Percentiles rank a stretch among this genome's conserved stretches.
These are phyloP conservation scores for Monomorium pharaonis DNA, from an alignment of 1,140 invertebrate genomes.

Conservation along the genomic window DNA sequence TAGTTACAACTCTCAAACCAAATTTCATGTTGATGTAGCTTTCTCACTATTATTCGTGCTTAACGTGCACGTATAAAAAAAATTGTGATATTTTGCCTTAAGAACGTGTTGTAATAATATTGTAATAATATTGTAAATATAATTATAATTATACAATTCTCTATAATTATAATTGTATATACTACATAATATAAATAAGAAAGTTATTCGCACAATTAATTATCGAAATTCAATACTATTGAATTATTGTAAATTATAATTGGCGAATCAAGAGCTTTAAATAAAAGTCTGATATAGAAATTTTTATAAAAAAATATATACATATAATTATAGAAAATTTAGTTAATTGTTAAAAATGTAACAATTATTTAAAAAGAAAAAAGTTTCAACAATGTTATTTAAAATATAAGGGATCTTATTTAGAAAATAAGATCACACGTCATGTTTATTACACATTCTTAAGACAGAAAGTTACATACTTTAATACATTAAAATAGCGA, in stretches of 20 bases:
- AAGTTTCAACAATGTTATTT: not conserved
- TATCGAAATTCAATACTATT: not conserved
- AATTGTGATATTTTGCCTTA: not conserved
- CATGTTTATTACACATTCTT: not conserved
- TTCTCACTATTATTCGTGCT: not conserved
- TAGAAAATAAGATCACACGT: not conserved
- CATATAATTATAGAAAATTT: not conserved
- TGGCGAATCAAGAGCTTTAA: not conserved
- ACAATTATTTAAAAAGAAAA: not conserved
- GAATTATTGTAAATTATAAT: too few relatives aligned
- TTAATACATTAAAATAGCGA: not conserved
- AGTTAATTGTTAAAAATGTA: not conserved
- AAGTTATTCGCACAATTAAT: not conserved
- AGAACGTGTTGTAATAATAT: not conserved
- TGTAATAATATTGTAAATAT: not conserved
- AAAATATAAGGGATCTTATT: too few relatives aligned
- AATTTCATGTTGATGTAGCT: not conserved
- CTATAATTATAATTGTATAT: not conserved
- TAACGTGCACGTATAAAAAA: not conserved
- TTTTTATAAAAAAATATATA: not conserved
- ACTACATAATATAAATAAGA: not conserved
- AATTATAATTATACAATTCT: not conserved
- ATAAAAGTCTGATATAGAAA: not conserved
- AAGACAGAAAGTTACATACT: not conserved
- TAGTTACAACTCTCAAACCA: not conserved